Evolutionary conservation across 1,140 invertebrate genomes (phyloP).

Genomic region (Eriosoma lanigerum): DNA sequence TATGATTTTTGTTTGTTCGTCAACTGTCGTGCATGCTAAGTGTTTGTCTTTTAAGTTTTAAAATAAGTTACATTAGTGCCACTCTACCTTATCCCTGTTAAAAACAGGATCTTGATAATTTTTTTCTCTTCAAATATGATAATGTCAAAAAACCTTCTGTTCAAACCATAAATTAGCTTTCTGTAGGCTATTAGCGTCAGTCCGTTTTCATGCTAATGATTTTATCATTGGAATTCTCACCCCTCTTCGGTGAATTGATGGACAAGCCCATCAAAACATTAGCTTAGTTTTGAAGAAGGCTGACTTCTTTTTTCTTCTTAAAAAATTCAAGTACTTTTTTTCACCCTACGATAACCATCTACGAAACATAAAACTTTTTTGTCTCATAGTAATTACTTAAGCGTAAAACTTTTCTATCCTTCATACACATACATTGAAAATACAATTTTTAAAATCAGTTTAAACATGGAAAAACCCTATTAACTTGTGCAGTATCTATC

Average conservation of each 20-base stretch:
- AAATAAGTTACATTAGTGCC: not conserved
- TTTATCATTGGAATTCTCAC: constrained; percentile 30
- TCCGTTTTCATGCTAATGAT: constrained; percentile 43
- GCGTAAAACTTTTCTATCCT: constrained; percentile 1
- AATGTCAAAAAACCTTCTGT: constrained; percentile 34
- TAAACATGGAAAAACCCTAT: not conserved
- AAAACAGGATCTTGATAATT: constrained; percentile 2
- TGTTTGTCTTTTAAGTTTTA: not conserved
- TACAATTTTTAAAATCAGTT: constrained; percentile 9
- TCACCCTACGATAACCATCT: not conserved
- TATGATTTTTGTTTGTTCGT: not conserved
- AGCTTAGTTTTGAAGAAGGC: constrained; percentile 18
- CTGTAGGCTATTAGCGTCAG: constrained; percentile 33
- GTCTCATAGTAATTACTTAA: not conserved
- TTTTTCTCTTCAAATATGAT: constrained; percentile 25
- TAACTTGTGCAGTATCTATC: not conserved
- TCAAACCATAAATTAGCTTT: constrained; percentile 32
- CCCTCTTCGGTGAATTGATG: not conserved
- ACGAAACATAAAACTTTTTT: not conserved
- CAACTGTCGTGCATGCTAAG: not conserved
- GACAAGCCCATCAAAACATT: constrained; percentile 23
- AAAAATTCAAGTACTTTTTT: constrained; percentile 46
- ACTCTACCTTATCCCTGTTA: not conserved
- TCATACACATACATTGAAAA: not conserved
- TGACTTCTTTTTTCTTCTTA: constrained; percentile 34